phyloP scores from a whole-genome alignment of 2,888 invertebrate genomes.

The Rutpela maculata region DNA sequence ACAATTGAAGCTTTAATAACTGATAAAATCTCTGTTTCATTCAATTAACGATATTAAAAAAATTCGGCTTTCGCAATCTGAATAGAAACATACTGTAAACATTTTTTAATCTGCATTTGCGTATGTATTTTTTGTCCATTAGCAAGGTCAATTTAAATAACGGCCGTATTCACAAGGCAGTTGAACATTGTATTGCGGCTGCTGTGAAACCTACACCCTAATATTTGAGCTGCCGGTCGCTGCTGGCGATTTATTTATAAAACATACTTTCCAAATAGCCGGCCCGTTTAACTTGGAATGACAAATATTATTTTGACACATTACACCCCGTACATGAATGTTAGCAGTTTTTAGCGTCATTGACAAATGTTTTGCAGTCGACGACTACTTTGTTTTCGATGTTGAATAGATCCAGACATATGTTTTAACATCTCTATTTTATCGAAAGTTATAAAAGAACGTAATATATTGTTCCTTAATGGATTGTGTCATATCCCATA shows the following conservation, averaged over 20 bases:
- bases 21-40: not conserved
- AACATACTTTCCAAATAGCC: constrained; percentile 21
- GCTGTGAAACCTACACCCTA: not conserved
- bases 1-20: not conserved
- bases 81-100: not conserved
- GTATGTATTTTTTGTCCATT: constrained; percentile 7
- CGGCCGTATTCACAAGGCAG: not conserved
- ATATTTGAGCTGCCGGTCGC: not conserved
- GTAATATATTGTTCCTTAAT: constrained; percentile 34
- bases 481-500: constrained; percentile 34
- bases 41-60: not conserved
- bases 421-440: constrained; percentile 15
- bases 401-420: constrained; percentile 17
- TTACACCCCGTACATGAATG: constrained; percentile 8
- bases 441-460: constrained; percentile 18
- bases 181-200: constrained; percentile 10
- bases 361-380: constrained; percentile 28
- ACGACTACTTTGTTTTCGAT: constrained; percentile 31
- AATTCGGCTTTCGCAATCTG: not conserved
- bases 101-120: not conserved
- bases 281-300: constrained; percentile 18
- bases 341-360: constrained; percentile 14
- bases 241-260: constrained; percentile 2
- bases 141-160: constrained; percentile 1
- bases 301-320: constrained; percentile 36